phyloP scores from a whole-genome alignment of 2,888 invertebrate species.

The Eulithis testata region DNA sequence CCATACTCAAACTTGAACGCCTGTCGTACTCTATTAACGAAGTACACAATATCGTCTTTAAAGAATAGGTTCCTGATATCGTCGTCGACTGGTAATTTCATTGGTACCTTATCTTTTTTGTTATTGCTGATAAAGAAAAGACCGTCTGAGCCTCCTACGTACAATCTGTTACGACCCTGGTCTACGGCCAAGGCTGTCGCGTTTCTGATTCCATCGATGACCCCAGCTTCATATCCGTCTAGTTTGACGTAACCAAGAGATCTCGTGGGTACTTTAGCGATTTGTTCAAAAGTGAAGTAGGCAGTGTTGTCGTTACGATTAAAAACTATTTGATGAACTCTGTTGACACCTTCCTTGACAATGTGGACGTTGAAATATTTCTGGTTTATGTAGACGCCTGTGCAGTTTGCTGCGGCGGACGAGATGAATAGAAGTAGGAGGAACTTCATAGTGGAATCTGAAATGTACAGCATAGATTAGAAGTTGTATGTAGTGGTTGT shows the following conservation, averaged over 20 bases:
- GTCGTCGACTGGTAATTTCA: slow-evolving; percentile 64
- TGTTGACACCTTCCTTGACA: slow-evolving; percentile 69
- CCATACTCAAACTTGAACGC: slow-evolving; percentile 67
- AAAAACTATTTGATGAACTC: slow-evolving; percentile 60
- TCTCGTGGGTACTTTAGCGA: slow-evolving; percentile 53
- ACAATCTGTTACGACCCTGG: slow-evolving; percentile 61
- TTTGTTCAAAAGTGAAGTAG: slow-evolving; percentile 70
- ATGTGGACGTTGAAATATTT: slow-evolving; percentile 66
- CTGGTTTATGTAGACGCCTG: slow-evolving; percentile 61
- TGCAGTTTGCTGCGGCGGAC: slow-evolving; percentile 57
- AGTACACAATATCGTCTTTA: slow-evolving; percentile 64
- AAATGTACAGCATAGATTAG: not conserved
- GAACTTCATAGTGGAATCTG: slow-evolving; percentile 45
- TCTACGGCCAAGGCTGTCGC: slow-evolving; percentile 70
- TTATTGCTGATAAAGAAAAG: slow-evolving; percentile 63
- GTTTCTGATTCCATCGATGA: slow-evolving; percentile 68
- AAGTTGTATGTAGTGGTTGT: too few relatives aligned
- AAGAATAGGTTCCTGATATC: slow-evolving; percentile 62
- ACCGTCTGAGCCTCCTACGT: slow-evolving; percentile 69
- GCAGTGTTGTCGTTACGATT: slow-evolving; percentile 67
- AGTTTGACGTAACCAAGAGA: slow-evolving; percentile 62
- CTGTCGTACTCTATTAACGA: slow-evolving; percentile 58
- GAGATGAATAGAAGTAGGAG: slow-evolving; percentile 49
- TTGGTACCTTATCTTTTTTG: slow-evolving; percentile 58
- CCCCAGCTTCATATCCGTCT: slow-evolving; percentile 51